Evolutionary conservation across 2,797 vertebrate genomes (phyloP).

Genomic region (Notamacropus eugenii): DNA sequence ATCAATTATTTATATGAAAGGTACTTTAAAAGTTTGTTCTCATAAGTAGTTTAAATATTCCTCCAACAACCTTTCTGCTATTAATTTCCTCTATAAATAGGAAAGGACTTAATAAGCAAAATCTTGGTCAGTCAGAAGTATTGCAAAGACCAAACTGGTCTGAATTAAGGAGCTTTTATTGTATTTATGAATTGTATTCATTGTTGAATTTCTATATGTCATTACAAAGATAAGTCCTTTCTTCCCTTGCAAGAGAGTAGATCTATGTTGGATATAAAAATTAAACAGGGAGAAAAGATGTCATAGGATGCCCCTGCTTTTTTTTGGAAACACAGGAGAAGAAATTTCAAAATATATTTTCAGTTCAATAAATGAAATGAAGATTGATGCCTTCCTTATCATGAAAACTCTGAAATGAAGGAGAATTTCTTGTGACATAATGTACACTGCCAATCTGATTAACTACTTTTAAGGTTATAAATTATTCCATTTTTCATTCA

Average conservation of each 20-base stretch:
- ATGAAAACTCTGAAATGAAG: slow-evolving; percentile 43
- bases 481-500: background rate
- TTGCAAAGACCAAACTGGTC: background rate
- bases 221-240: background rate
- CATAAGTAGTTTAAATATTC: background rate
- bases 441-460: slow-evolving; percentile 64
- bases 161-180: background rate
- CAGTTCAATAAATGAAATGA: slow-evolving; percentile 29
- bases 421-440: slow-evolving; percentile 49
- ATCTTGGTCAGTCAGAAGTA: background rate
- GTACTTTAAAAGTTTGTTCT: background rate
- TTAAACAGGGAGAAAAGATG: background rate
- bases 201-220: background rate
- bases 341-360: background rate
- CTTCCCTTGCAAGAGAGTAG: background rate
- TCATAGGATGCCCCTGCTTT: background rate
- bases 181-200: background rate
- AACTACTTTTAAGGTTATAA: slow-evolving; percentile 35
- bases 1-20: slow-evolving; percentile 7
- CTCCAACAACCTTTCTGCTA: background rate
- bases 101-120: background rate
- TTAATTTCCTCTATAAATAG: background rate
- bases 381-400: slow-evolving; percentile 58
- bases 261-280: background rate
- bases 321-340: background rate